Evolutionary conservation across 2,113 vertebrate species (phyloP), one percentile per base, ranked within the genome.

Genomic region (Acrocephalus arundinaceus): DNA sequence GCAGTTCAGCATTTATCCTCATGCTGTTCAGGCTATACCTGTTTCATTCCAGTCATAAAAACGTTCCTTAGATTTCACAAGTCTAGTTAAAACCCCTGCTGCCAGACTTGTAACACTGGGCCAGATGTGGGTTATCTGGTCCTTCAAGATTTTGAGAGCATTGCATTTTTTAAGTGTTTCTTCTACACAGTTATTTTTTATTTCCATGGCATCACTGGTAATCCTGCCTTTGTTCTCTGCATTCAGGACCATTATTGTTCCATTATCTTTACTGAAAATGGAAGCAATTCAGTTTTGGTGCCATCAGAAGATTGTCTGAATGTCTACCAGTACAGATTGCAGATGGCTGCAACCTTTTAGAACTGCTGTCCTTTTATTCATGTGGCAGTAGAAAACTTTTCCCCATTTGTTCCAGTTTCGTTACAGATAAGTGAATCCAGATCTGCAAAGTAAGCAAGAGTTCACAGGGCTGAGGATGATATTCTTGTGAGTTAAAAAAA

Each of bases 361-460:
- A 39, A 35, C 16, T 45, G 21, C 19, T 39, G 20, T 79, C 54
- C 21, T 94, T 85, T 82, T 73, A n/a, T 85, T 76, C 46, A 35
- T 6, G 4, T 37, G 46, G 20, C 33, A 35, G 25, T 75, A 81
- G 28, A 61, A 43, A 4, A 33, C 41, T 78, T 80, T 55, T 52
- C 35, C 15, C 24, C 11, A 28, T 95, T 94, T 91, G n/a, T 95
- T 87, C 57, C 68, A 74, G 21, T 87, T 95, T 91, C 74, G 65
- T 82, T 79, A 76, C 20, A 91, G 62, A 27, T 63, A 75, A 66
- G 33, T 72, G 66, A 96, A 85, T 78, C 61, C 68, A 90, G 83
- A 85, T 67, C 63, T 91, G 55, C 73, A 92, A 90, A 87, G 61
- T 68, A 81, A 92, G 83, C 49, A 70, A 57, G 48, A 96, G n/a